Evolutionary conservation across 1,140 invertebrate genomes (phyloP), one percentile per base, ranked within the genome.

Genomic region (Hypsibius dujardini): DNA sequence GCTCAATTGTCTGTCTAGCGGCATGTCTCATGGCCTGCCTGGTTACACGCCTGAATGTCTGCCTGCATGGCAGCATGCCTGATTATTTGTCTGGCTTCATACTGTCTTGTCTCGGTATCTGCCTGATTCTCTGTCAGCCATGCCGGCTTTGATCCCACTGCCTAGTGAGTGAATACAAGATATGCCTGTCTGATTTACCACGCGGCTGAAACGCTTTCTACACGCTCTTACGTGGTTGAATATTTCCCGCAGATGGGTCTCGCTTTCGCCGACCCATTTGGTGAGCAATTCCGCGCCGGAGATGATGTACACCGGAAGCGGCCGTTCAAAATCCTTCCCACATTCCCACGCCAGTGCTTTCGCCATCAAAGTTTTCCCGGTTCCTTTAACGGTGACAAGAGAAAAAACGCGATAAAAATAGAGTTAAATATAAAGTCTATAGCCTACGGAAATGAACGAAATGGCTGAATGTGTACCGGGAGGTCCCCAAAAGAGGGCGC

Each of bases 251-350:
- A 67, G 45, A 42, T 67, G 62, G 42, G 3, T 67, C 42, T 67
- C 62, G 42, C 62, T 67, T 67, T 67, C 62, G 42, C 62, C 62
- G 45, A 67, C 62, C 62, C 62, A 67, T 42, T 67, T 67, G 12
- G 62, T 67, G 3, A 67, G 42, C 12, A 67, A 42, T 42, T 67
- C 62, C 12, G 62, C 62, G 12, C 62, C 62, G 12, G 62, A 67
- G 45, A 67, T 67, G 42, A 67, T 45, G 42, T 67, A 67, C 3
- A 67, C 62, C 12, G 62, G 62, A 15, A 67, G 3, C 12, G 62
- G 45, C 7, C 12, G 12, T 42, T 7, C 7, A 7, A 67, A 7
- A 15, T 42, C 62, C 45, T 42, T 12, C 3, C 62, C 62, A 67
- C 62, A 67, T 45, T 67, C 62, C 12, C 45, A 67, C 12, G 62